phyloP scores from a whole-genome alignment of 1,140 invertebrate species.

The Campodea augens region DNA sequence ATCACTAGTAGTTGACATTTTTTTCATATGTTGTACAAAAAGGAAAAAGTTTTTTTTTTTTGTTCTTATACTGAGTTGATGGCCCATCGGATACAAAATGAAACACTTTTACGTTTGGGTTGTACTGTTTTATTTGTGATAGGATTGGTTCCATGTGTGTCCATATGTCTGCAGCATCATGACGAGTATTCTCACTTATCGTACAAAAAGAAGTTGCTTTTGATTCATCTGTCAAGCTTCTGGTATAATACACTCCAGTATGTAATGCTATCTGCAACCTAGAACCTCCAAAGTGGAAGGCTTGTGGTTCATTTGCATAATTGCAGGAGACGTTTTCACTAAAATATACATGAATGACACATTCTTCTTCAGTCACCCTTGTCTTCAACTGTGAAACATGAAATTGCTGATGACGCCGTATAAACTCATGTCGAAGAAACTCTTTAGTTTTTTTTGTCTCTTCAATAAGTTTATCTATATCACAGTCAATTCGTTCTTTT shows the following conservation, averaged over 20 bases:
- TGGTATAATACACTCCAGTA: constrained; percentile 19
- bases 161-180: constrained; percentile 21
- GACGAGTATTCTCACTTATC: constrained; percentile 19
- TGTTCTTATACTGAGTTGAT: constrained; percentile 9
- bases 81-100: constrained; percentile 11
- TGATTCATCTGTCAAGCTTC: constrained; percentile 10
- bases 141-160: constrained; percentile 17
- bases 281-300: constrained; percentile 19
- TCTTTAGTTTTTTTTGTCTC: constrained; percentile 12
- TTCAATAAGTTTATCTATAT: background rate
- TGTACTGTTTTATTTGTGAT: constrained; percentile 14
- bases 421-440: constrained; percentile 8
- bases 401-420: constrained; percentile 18
- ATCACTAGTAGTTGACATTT: constrained; percentile 6
- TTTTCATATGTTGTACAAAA: background rate
- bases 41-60: constrained; percentile 8
- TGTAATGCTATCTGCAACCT: constrained; percentile 20
- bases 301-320: constrained; percentile 20
- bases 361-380: constrained; percentile 16
- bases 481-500: constrained; percentile 6
- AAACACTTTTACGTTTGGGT: constrained; percentile 11
- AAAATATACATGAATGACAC: constrained; percentile 20
- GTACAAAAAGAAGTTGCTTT: constrained; percentile 20
- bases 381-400: constrained; percentile 16
- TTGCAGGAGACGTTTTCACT: constrained; percentile 21